Conservation (phyloP, 2,888 invertebrate species). For the Neoscelio sp. region DNA sequence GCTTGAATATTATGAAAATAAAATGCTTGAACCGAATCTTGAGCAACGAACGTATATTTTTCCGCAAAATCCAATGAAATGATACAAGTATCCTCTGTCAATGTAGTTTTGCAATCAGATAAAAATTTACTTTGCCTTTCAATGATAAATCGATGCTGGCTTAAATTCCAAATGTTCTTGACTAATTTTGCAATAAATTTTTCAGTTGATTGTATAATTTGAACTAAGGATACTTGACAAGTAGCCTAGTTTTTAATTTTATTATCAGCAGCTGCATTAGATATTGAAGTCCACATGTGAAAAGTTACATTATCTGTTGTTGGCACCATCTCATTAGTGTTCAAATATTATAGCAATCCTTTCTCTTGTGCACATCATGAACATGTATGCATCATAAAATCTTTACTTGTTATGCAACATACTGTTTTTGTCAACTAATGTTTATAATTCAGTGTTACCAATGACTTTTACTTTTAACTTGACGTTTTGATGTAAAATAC, state of each 20-base stretch:
- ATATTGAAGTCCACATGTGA: background rate
- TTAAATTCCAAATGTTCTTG: conserved; percentile 30
- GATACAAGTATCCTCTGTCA: conserved; percentile 43
- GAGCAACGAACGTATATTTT: conserved; percentile 50
- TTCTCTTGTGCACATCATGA: conserved; percentile 3
- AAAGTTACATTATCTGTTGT: background rate
- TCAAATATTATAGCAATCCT: background rate
- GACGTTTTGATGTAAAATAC: conserved; percentile 37
- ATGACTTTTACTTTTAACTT: conserved; percentile 12
- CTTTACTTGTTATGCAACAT: background rate
- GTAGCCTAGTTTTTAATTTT: background rate
- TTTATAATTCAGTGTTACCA: background rate
- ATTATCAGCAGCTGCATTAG: background rate
- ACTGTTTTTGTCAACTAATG: background rate
- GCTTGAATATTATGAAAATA: conserved; percentile 16
- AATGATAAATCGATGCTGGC: conserved; percentile 38
- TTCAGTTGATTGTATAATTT: conserved; percentile 10
- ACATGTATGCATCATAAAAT: conserved; percentile 44
- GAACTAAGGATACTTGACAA: background rate
- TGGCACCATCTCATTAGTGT: background rate
- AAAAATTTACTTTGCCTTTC: conserved; percentile 35
- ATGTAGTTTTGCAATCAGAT: conserved; percentile 35
- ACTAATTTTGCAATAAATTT: conserved; percentile 25
- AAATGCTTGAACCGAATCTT: conserved; percentile 35
- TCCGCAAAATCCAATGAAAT: conserved; percentile 46